Evolutionary conservation across 2,113 vertebrate species (phyloP), one percentile per base, ranked within the genome.

Genomic region (Lycocorax pyrrhopterus): DNA sequence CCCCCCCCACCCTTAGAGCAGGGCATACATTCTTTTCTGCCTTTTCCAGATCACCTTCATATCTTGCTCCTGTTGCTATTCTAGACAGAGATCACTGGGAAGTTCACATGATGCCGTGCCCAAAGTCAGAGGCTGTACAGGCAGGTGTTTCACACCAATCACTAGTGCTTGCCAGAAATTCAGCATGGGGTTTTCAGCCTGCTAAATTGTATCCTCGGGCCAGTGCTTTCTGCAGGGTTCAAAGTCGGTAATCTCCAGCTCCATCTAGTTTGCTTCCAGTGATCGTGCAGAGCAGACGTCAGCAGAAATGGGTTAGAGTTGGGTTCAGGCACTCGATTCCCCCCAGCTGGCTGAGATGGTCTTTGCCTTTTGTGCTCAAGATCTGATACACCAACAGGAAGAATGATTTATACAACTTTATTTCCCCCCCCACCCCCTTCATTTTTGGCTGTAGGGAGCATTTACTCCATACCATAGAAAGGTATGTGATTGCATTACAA

Each of bases 221-320:
- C 97, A 87, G 55, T 16, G 94, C 93, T 95, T 96, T 96, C 94
- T 73, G 90, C 80, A 92, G 96, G 90, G 84, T 87, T 94, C 62
- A 75, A 21, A 46, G 89, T 92, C 52, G 8, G 86, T 81, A 84
- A 93, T 91, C 90, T 96, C 92, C 91, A 92, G 84, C 84, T 96
- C 94, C 91, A 89, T 97, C 90, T 87, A 93, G 92, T 90, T 96
- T 89, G 92, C 93, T 97, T 95, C 73, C 93, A 94, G 77, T 72
- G 92, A 83, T 97, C 82, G 92, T 43, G 76, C 96, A 90, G 80
- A 87, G 92, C 64, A 82, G 77, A 93, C 68, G 90, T 96, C 91
- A 95, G 83, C 88, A 86, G 93, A 90, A 96, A 91, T 47, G 90
- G 92, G 92, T 89, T 56, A 92, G 84, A 39, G 17, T 17, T 86